Conservation (phyloP, 2,113 vertebrate species). For the Leptodactylus fuscus region DNA sequence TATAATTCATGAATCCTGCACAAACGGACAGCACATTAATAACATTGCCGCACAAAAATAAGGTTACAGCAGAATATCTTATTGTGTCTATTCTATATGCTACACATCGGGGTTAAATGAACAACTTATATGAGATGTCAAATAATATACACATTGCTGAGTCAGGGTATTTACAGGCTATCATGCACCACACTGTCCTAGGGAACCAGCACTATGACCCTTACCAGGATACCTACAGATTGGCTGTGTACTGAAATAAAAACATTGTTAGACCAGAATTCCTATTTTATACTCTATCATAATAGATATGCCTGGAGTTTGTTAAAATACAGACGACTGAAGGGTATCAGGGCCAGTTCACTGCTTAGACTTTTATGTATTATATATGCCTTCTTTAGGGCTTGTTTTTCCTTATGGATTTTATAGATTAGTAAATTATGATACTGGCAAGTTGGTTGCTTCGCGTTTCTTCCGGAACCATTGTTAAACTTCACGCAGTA, state of each 20-base stretch:
- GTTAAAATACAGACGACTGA: neutral
- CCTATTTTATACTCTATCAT: no score
- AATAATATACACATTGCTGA: neutral
- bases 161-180: neutral
- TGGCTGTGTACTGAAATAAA: neutral
- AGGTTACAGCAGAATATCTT: neutral
- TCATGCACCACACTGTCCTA: neutral
- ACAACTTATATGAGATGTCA: neutral
- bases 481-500: neutral
- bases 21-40: neutral
- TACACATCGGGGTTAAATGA: neutral
- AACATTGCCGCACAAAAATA: neutral
- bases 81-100: neutral
- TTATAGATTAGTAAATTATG: neutral
- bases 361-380: neutral
- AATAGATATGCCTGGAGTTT: no score
- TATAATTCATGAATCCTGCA: neutral
- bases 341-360: neutral
- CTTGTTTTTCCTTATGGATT: neutral
- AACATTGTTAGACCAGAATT: no score
- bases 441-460: neutral
- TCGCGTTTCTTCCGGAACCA: neutral
- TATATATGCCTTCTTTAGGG: neutral
- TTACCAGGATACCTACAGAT: neutral
- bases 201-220: neutral